phyloP scores from a whole-genome alignment of 37 sponge, comb jelly and placozoan genomes.

The Theonella swinhoei region DNA sequence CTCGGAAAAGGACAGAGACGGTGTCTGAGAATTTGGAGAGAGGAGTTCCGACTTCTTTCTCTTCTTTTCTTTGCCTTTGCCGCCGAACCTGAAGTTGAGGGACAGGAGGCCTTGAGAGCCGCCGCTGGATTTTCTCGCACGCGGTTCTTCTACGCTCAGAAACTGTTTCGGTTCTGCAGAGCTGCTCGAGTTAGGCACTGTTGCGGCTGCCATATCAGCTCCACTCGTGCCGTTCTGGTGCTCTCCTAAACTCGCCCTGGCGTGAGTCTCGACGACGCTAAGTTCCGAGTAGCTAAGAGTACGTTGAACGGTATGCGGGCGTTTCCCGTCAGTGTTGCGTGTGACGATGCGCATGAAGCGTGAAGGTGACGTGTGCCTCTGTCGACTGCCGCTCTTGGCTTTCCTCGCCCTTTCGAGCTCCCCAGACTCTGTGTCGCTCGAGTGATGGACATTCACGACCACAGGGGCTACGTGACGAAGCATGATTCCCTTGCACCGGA shows the following conservation, averaged over 20 bases:
- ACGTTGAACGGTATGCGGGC: neutral
- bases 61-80: neutral
- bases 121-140: neutral
- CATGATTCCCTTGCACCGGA: neutral
- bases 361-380: neutral
- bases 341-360: neutral
- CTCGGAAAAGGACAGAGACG: too few species aligned
- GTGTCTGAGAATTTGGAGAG: neutral
- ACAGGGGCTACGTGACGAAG: neutral
- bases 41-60: neutral
- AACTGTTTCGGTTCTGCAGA: neutral
- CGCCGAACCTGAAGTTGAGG: neutral
- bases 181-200: neutral
- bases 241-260: neutral
- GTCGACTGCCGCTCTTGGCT: neutral
- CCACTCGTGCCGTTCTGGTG: neutral
- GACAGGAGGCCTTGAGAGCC: neutral
- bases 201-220: neutral
- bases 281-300: neutral
- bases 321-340: neutral
- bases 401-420: neutral
- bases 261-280: neutral
- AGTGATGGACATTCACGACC: neutral
- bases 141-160: neutral
- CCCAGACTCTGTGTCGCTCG: neutral